Conservation (phyloP, 2,888 invertebrate species). For the Galeopsomyia nigrocyanea region DNA sequence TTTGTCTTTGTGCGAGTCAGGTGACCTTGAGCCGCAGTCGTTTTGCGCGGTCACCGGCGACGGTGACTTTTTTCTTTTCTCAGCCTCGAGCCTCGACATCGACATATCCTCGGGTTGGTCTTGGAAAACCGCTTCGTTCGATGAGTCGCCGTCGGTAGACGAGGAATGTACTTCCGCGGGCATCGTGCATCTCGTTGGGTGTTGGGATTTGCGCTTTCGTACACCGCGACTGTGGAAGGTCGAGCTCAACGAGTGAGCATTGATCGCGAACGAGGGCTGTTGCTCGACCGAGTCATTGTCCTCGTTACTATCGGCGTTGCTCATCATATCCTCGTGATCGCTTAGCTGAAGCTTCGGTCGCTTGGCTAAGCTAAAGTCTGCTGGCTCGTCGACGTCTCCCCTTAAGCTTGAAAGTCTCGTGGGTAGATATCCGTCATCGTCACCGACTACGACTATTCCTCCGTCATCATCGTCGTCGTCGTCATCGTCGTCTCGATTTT, state of each 20-base stretch:
- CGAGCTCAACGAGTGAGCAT: slow-evolving; percentile 57
- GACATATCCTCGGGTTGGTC: slow-evolving; percentile 68
- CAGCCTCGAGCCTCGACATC: slow-evolving; percentile 65
- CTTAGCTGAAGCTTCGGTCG: slow-evolving; percentile 73
- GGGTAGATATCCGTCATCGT: slow-evolving; percentile 64
- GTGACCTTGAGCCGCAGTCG: slow-evolving; percentile 57
- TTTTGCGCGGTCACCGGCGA: slow-evolving; percentile 52
- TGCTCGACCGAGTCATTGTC: slow-evolving; percentile 64
- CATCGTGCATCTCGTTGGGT: slow-evolving; percentile 85
- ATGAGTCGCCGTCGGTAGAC: slow-evolving; percentile 75
- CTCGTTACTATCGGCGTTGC: slow-evolving; percentile 78
- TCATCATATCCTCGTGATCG: slow-evolving; percentile 72
- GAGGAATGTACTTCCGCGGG: slow-evolving; percentile 71
- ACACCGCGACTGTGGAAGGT: slow-evolving; percentile 62
- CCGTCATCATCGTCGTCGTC: slow-evolving; percentile 68
- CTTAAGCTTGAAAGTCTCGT: slow-evolving; percentile 56
- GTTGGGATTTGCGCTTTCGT: slow-evolving; percentile 90
- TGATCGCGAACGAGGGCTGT: slow-evolving; percentile 55
- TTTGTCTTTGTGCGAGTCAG: slow-evolving; percentile 52
- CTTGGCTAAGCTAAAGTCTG: slow-evolving; percentile 80
- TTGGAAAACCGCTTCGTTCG: slow-evolving; percentile 71
- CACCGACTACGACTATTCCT: slow-evolving; percentile 62
- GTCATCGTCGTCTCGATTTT: slow-evolving; percentile 71
- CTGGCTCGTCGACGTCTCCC: slow-evolving; percentile 72
- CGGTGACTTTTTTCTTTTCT: slow-evolving; percentile 58